phyloP scores from a whole-genome alignment of 1,140 invertebrate species.

The Periplaneta americana region DNA sequence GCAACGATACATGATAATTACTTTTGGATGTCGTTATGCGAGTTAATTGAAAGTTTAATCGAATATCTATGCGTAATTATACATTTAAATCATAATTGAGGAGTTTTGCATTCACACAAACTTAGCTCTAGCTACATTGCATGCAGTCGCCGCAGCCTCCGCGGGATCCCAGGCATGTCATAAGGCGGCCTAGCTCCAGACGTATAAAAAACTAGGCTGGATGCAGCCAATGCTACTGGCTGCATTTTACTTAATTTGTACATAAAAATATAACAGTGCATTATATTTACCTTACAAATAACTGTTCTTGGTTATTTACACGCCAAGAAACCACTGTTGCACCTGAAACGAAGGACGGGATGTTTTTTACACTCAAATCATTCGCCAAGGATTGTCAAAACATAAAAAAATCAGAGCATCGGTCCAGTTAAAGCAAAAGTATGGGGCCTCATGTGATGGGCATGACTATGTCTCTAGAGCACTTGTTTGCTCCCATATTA shows the following conservation, averaged over 20 bases:
- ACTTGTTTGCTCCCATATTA: neutral
- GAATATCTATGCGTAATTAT: too few relatives aligned
- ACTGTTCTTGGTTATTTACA: conserved; percentile 90
- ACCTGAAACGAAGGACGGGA: conserved; percentile 51
- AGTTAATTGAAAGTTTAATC: too few relatives aligned
- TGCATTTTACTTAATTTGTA: neutral
- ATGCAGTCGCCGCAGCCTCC: neutral
- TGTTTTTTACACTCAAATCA: conserved; percentile 12
- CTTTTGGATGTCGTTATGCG: too few relatives aligned
- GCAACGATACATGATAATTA: too few relatives aligned
- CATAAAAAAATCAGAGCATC: conserved; percentile 15
- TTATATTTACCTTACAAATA: conserved; percentile 80
- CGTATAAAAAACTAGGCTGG: neutral
- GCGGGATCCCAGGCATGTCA: neutral
- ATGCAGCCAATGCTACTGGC: neutral
- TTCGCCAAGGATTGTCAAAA: conserved; percentile 13
- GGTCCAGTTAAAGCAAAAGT: neutral
- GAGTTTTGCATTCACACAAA: neutral
- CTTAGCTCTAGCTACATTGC: too few relatives aligned
- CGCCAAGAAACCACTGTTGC: conserved; percentile 92
- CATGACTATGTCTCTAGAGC: conserved; percentile 11
- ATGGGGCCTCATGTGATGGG: conserved; percentile 6
- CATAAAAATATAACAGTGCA: neutral
- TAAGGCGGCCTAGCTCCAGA: neutral
- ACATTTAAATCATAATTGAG: too few relatives aligned